These are phyloP conservation scores for Bombyx mandarina DNA, from an alignment of 1,140 invertebrate species.

Conservation along the genomic window DNA sequence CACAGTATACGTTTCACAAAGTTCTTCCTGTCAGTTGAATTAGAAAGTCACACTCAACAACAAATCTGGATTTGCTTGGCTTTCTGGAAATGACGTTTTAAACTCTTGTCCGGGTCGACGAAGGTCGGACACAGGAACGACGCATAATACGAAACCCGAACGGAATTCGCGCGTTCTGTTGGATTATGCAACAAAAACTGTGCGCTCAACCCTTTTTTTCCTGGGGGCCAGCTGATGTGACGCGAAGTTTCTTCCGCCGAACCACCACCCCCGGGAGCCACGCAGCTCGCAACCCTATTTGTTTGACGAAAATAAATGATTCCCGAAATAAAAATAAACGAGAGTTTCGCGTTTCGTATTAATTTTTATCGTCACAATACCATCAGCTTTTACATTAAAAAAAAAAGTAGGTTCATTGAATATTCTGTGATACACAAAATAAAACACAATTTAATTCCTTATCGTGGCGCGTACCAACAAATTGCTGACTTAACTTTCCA, in stretches of 20 bases:
- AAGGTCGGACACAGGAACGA: constrained; percentile 34
- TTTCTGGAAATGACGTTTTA: constrained; percentile 58
- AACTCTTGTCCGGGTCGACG: constrained; percentile 31
- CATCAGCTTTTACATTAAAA: constrained; percentile 28
- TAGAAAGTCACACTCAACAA: constrained; percentile 61
- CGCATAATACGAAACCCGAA: constrained; percentile 39
- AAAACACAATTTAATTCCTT: constrained; percentile 21
- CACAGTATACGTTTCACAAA: constrained; percentile 67
- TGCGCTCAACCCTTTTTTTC: constrained; percentile 48
- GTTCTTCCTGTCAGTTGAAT: constrained; percentile 50
- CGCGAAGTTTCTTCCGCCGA: constrained; percentile 46
- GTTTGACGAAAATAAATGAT: constrained; percentile 67
- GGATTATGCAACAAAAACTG: constrained; percentile 55
- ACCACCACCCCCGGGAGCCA: constrained; percentile 30
- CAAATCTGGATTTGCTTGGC: constrained; percentile 63
- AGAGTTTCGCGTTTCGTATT: constrained; percentile 54
- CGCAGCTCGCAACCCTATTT: constrained; percentile 46
- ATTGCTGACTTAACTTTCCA: constrained; percentile 15
- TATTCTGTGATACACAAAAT: constrained; percentile 27
- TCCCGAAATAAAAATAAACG: constrained; percentile 60
- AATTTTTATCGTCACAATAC: constrained; percentile 47
- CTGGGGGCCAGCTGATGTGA: constrained; percentile 34
- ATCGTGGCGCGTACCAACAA: constrained; percentile 16
- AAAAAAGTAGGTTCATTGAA: constrained; percentile 30
- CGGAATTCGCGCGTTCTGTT: constrained; percentile 31